A percentile compares a stretch with the other conserved stretches of the same genome.
Conservation (phyloP, 2,113 vertebrate genomes). For the Poeciliopsis turrubarensis region DNA sequence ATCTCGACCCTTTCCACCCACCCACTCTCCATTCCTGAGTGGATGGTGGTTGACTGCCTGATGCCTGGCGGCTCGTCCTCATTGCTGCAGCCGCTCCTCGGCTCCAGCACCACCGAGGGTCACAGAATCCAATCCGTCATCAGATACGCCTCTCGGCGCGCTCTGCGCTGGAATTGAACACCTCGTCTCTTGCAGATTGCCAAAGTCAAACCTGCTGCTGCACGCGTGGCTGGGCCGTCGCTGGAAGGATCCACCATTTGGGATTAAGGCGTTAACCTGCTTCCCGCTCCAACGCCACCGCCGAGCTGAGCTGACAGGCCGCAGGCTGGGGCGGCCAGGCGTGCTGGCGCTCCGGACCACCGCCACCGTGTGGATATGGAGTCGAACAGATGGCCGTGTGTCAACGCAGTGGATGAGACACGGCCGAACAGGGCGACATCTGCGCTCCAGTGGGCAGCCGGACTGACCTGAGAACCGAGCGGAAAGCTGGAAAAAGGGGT, state of each 20-base stretch:
- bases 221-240: conserved; percentile 48
- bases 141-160: conserved; percentile 53
- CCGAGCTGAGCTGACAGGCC: conserved; percentile 29
- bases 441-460: conserved; percentile 10
- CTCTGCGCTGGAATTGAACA: conserved; percentile 51
- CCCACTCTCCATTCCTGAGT: conserved; percentile 62
- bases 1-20: conserved; percentile 20
- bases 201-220: conserved; percentile 32
- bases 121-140: conserved; percentile 60
- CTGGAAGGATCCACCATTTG: conserved; percentile 47
- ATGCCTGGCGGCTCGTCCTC: conserved; percentile 16
- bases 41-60: conserved; percentile 49
- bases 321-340: conserved; percentile 23
- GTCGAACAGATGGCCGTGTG: conserved; percentile 15
- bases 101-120: conserved; percentile 14
- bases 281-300: conserved; percentile 30
- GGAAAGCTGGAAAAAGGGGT: conserved; percentile 3
- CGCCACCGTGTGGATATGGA: conserved; percentile 22
- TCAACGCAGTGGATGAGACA: conserved; percentile 11
- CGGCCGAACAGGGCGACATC: background rate
- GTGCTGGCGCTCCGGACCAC: conserved; percentile 29
- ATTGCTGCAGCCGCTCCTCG: conserved; percentile 4
- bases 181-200: conserved; percentile 43
- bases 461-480: conserved; percentile 24
- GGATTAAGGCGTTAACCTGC: conserved; percentile 63